These are phyloP conservation scores for Scotopteryx bipunctaria DNA, from an alignment of 2,888 invertebrate genomes.

Conservation along the genomic window DNA sequence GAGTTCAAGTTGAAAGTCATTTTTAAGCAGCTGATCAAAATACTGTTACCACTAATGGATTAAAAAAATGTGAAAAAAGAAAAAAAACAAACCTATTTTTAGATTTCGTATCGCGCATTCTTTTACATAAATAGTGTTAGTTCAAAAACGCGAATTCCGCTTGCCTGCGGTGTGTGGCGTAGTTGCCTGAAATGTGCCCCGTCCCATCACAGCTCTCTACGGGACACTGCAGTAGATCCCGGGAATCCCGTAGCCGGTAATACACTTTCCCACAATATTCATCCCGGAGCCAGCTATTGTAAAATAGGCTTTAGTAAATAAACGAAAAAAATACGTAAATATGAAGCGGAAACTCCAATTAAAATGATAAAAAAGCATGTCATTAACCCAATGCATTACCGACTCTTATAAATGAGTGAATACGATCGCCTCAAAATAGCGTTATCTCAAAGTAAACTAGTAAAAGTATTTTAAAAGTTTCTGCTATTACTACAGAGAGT, in stretches of 20 bases:
- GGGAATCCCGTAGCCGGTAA: constrained; percentile 86
- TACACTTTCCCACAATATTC: constrained; percentile 70
- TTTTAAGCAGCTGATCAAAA: too few species aligned
- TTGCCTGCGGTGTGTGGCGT: constrained; percentile 94
- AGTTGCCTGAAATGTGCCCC: constrained; percentile 95
- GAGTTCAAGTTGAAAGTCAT: too few species aligned
- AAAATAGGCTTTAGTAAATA: too few species aligned
- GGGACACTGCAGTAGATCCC: constrained; percentile 91
- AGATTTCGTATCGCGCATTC: background rate
- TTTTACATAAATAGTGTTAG: constrained; percentile 13
- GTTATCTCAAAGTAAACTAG: constrained; percentile 58
- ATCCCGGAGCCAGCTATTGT: constrained; percentile 70
- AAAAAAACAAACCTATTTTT: background rate
- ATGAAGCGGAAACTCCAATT: constrained; percentile 23
- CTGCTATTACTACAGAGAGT: constrained; percentile 54
- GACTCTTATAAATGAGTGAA: constrained; percentile 41
- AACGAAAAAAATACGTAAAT: constrained; percentile 38
- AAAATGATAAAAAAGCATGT: constrained; percentile 44
- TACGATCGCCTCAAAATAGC: constrained; percentile 43
- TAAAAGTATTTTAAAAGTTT: constrained; percentile 62
- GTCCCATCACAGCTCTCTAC: constrained; percentile 92
- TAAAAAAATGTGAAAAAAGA: background rate
- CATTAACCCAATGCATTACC: constrained; percentile 49
- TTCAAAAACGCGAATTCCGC: constrained; percentile 65
- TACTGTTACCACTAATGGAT: background rate